A percentile compares a stretch with the other conserved stretches of the same genome.
These are phyloP conservation scores for Ceyx margarethae DNA, from an alignment of 2,113 vertebrate genomes.

Conservation along the genomic window DNA sequence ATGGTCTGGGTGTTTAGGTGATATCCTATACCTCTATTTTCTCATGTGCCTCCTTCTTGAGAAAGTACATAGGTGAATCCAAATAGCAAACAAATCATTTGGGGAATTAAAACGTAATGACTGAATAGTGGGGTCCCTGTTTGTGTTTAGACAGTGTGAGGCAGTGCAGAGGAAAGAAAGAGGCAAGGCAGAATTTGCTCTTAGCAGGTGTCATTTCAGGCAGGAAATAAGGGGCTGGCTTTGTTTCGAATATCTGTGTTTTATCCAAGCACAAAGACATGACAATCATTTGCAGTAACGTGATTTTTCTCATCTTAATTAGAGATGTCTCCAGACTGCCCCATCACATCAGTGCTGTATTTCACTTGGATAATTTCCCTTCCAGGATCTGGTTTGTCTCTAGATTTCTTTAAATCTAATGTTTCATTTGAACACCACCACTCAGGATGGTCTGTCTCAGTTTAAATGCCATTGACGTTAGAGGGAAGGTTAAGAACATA, in stretches of 20 bases:
- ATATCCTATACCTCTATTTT: not conserved
- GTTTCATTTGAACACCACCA: not conserved
- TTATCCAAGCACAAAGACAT: not conserved
- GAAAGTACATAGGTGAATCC: not conserved
- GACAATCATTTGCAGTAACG: not conserved
- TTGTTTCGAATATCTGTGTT: not conserved
- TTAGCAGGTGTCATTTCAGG: not conserved
- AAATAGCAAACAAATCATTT: not conserved
- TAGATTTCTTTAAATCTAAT: conserved; percentile 23
- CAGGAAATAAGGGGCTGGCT: not conserved
- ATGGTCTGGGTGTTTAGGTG: fast-evolving
- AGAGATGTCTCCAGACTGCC: not conserved
- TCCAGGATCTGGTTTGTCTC: not conserved
- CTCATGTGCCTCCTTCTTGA: not conserved
- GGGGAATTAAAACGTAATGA: not conserved
- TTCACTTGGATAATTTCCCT: conserved; percentile 29
- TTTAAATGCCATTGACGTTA: conserved; percentile 49
- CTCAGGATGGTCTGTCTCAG: not conserved
- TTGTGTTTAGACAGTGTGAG: not conserved
- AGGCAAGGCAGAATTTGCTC: not conserved
- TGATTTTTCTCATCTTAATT: conserved; percentile 28
- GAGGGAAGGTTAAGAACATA: conserved; percentile 55
- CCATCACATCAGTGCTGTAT: not conserved
- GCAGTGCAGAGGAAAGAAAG: not conserved
- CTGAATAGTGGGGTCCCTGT: not conserved